Conservation (phyloP, 2,797 vertebrate species). For the Loris lydekkerianus region DNA sequence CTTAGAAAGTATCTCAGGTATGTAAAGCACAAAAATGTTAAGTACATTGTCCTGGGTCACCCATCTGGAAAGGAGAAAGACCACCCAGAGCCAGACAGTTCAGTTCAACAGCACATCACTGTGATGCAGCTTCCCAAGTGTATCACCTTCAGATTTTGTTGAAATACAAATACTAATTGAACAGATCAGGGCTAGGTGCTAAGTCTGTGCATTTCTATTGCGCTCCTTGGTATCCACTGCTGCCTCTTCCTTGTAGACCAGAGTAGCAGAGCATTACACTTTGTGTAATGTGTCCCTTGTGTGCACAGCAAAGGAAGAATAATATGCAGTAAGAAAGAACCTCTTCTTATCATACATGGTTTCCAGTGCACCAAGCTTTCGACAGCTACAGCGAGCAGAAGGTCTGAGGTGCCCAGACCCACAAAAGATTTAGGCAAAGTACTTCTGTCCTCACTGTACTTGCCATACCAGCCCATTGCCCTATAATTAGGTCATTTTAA, state of each 20-base stretch:
- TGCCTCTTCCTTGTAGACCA: neutral
- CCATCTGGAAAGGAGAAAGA: neutral
- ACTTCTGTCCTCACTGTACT: fast-evolving
- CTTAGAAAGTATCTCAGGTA: neutral
- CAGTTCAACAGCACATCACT: neutral
- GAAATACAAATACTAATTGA: neutral
- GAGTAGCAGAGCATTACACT: neutral
- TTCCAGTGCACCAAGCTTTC: neutral
- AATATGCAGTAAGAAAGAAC: neutral
- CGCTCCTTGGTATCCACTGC: neutral
- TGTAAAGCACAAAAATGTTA: neutral
- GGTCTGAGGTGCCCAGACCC: neutral
- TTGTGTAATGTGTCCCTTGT: neutral
- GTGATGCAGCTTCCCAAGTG: neutral
- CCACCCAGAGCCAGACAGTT: neutral
- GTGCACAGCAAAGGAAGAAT: neutral
- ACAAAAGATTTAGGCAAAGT: neutral
- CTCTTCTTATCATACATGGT: neutral
- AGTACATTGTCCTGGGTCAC: neutral
- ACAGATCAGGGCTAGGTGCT: neutral
- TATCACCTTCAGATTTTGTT: neutral
- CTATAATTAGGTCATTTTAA: neutral
- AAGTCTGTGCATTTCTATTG: neutral
- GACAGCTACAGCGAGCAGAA: neutral
- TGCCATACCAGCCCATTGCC: fast-evolving